These are phyloP conservation scores for Sepiola atlantica DNA, from an alignment of 2,888 invertebrate genomes.

Conservation along the genomic window DNA sequence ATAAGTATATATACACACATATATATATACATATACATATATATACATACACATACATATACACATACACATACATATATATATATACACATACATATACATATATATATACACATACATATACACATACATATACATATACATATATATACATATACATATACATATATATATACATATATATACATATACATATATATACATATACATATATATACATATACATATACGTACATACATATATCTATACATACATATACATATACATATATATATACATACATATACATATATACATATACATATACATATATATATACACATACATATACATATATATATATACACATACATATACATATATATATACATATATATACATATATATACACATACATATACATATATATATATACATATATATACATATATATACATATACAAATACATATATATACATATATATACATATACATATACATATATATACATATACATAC, in stretches of 20 bases:
- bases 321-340: too few relatives aligned
- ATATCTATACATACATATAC: background rate
- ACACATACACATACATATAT: background rate
- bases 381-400: background rate
- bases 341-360: too few relatives aligned
- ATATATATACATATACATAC: background rate
- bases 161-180: background rate
- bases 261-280: background rate
- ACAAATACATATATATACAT: background rate
- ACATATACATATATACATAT: background rate
- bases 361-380: background rate
- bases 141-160: background rate
- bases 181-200: background rate
- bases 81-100: background rate
- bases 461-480: background rate
- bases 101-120: background rate
- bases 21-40: background rate
- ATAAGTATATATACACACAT: background rate
- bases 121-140: background rate
- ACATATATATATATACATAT: conserved; percentile 32
- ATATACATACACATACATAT: background rate
- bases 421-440: background rate
- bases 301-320: background rate
- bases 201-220: too few relatives aligned
- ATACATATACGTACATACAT: too few relatives aligned